Percentiles rank a stretch among this genome's conserved stretches.
Evolutionary conservation across 2,113 vertebrate genomes (phyloP).

Genomic region (Fregata magnificens): DNA sequence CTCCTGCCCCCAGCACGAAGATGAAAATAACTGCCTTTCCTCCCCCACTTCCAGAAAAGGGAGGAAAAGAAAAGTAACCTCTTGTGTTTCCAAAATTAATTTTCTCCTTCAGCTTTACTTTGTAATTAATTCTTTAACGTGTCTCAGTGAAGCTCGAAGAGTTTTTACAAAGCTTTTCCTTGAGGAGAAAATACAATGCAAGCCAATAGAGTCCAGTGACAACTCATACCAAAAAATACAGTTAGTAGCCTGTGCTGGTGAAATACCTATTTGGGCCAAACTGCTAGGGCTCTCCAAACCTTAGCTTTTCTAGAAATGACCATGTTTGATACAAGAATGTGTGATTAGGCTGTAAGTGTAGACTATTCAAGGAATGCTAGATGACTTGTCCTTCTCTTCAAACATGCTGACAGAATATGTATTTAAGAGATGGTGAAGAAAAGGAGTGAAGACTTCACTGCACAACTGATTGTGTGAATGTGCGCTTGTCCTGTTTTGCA

Average conservation of each 20-base stretch:
- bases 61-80: conserved; percentile 75
- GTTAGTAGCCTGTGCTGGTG: background rate
- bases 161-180: conserved; percentile 46
- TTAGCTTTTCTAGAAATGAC: background rate
- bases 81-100: conserved; percentile 81
- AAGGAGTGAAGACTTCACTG: background rate
- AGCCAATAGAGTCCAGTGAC: background rate
- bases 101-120: conserved; percentile 78
- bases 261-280: background rate
- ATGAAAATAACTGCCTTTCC: conserved; percentile 75
- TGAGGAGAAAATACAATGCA: conserved; percentile 29
- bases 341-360: background rate
- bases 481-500: background rate
- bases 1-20: conserved; percentile 72
- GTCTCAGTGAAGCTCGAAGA: conserved; percentile 61
- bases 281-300: background rate
- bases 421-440: background rate
- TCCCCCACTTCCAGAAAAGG: conserved; percentile 67
- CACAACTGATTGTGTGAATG: background rate
- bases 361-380: background rate
- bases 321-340: background rate
- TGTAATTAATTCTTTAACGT: conserved; percentile 80
- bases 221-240: background rate
- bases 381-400: background rate
- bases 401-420: background rate